Evolutionary conservation across 2,888 invertebrate species (phyloP), one percentile per base, ranked within the genome.

Genomic region (Sclerodermus sp.): DNA sequence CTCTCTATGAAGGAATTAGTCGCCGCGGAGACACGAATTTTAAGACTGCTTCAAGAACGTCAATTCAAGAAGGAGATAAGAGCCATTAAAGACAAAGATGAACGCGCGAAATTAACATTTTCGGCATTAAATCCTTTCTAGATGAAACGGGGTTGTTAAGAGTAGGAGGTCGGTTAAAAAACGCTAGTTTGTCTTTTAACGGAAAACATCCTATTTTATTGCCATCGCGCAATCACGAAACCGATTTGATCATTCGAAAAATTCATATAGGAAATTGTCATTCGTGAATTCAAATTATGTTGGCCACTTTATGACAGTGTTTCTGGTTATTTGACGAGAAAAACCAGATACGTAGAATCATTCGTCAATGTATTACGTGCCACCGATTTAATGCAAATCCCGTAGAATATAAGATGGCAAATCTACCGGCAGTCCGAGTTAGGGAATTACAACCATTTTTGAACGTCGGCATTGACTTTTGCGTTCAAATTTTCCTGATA

Each of bases 401-500:
- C 9, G 14, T 32, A 2, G 17, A 42, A 1, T 63, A 58, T 17
- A 6, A 57, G 0, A 72, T 71, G 70, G 68, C 62, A 6, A 37
- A 70, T 18, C 53, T 71, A 18, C 71, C 70, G 1, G 18, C 10
- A 5, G 36, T 51, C 3, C 40, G 70, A 30, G 64, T 67, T 1
- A 61, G 47, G 1, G 57, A 57, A n/a, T 17, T 53, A 6, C 51
- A 57, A 10, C 60, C 70, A 40, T 69, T 71, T 53, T 37, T 36
- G 1, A 47, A 53, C n/a, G 42, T 49, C 34, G 68, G 67, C 2
- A 43, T 66, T 1, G 68, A 67, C 48, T 70, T 58, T 49, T 60
- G 56, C 13, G 68, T 67, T 6, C 64, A n/a, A n/a, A n/a, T n/a
- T n/a, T n/a, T n/a, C n/a, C n/a, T n/a, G n/a, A n/a, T n/a, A n/a